phyloP scores from a whole-genome alignment of 2,797 vertebrate species.

The Mormyrops attenuatus region DNA sequence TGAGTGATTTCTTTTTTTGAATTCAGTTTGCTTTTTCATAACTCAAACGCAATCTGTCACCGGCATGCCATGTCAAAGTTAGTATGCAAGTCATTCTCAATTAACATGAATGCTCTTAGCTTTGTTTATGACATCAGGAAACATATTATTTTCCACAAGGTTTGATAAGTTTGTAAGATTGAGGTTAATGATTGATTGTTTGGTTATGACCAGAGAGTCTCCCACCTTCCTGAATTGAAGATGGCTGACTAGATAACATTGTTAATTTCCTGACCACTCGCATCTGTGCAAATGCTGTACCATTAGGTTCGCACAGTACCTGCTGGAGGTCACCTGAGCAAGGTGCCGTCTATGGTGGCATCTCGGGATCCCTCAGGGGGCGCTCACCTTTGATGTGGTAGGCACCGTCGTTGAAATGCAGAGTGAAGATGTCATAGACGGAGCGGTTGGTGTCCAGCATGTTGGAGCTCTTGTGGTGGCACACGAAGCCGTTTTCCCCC shows the following conservation, averaged over 20 bases:
- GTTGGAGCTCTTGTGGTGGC: constrained; percentile 85
- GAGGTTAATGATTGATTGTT: neutral
- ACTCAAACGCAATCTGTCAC: neutral
- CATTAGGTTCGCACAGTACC: neutral
- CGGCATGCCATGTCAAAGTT: neutral
- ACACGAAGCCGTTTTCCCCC: constrained; percentile 87
- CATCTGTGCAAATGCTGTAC: neutral
- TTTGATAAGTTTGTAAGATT: neutral
- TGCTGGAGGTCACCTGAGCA: neutral
- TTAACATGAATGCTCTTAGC: neutral
- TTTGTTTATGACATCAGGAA: neutral
- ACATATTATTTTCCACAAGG: neutral
- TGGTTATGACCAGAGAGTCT: neutral
- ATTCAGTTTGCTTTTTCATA: neutral
- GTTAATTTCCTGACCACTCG: neutral
- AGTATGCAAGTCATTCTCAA: neutral
- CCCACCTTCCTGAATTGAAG: neutral
- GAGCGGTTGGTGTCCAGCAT: constrained; percentile 88
- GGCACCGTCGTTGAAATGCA: constrained; percentile 79
- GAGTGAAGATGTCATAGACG: constrained; percentile 83
- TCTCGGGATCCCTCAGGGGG: neutral
- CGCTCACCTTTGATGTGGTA: constrained; percentile 86
- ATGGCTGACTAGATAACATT: neutral
- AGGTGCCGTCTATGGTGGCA: neutral
- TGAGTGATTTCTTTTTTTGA: neutral